Evolutionary conservation across 1,140 invertebrate genomes (phyloP), one percentile per base, ranked within the genome.

Genomic region (Sogatella furcifera): DNA sequence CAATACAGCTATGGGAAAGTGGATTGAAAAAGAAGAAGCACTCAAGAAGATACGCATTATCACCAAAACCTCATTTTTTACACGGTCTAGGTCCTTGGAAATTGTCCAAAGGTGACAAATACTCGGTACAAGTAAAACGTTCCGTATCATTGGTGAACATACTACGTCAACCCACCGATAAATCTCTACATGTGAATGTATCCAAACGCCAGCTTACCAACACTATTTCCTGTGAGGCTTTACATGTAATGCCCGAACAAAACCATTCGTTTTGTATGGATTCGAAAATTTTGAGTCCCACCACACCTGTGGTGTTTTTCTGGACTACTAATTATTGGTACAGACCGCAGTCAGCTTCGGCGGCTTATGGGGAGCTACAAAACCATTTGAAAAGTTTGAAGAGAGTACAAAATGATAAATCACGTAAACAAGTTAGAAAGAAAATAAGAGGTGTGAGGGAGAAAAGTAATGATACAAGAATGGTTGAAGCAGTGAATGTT

Each of bases 251-350:
- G 46, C 46, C 46, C 14, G 21, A 49, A 49, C 21, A 49, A 6
- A 49, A 49, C 21, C 46, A 17, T 49, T 38, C 34, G 34, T 38
- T 38, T 38, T 38, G 34, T 13, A 38, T 38, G 34, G 34, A 38
- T 38, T 38, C 34, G 11, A 38, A 38, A 38, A 38, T 38, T 1
- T 13, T 38, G 34, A 38, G 34, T 13, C 34, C 34, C 34, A 38
- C 34, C 1, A 49, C 6, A 11, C 46, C 46, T 2, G 69, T 76
- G 0, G 69, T 77, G 22, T 62, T 79, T 0, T 80, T 80, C 61
- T 80, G 79, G 79, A 80, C 78, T 0, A 74, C 78, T 1, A 74
- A 79, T n/a, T 80, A 78, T 57, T 79, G 76, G 77, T 80, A 79
- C 62, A 66, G 76, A 55, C 78, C 78, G 0, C 68, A 70, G 60